These are phyloP conservation scores for Coracopsis vasa DNA, from an alignment of 2,113 vertebrate species.

Conservation along the genomic window DNA sequence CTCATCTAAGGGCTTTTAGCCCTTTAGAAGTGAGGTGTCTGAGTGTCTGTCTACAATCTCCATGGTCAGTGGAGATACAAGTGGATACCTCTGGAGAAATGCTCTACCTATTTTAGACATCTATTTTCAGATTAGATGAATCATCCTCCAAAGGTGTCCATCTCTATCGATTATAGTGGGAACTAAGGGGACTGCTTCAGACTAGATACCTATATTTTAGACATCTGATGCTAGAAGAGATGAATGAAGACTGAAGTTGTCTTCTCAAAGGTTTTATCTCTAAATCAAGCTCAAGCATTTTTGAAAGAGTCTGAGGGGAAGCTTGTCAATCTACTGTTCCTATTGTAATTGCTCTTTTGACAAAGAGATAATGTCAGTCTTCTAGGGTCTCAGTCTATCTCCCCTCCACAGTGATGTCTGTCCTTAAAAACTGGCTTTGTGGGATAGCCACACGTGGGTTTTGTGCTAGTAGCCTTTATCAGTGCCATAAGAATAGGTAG, in stretches of 20 bases:
- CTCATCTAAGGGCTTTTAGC: neutral
- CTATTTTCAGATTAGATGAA: neutral
- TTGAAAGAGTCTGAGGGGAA: neutral
- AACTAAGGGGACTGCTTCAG: neutral
- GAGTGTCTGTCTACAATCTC: neutral
- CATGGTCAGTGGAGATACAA: neutral
- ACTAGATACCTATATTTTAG: neutral
- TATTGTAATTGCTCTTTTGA: neutral
- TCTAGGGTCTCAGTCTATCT: neutral
- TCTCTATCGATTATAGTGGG: neutral
- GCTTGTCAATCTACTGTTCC: neutral
- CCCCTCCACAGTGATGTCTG: neutral
- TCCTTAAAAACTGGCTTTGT: neutral
- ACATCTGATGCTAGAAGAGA: neutral
- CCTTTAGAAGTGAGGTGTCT: neutral
- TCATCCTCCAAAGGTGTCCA: neutral
- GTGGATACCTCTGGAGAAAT: neutral
- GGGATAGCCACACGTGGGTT: neutral
- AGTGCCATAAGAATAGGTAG: neutral
- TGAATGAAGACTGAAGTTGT: neutral
- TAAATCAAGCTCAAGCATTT: neutral
- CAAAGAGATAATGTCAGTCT: neutral
- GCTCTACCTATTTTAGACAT: neutral
- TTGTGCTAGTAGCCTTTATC: neutral
- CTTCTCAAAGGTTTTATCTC: neutral